Percentiles rank a stretch among this genome's conserved stretches.
phyloP scores from a whole-genome alignment of 1,140 invertebrate species.

The Ericerus pela region DNA sequence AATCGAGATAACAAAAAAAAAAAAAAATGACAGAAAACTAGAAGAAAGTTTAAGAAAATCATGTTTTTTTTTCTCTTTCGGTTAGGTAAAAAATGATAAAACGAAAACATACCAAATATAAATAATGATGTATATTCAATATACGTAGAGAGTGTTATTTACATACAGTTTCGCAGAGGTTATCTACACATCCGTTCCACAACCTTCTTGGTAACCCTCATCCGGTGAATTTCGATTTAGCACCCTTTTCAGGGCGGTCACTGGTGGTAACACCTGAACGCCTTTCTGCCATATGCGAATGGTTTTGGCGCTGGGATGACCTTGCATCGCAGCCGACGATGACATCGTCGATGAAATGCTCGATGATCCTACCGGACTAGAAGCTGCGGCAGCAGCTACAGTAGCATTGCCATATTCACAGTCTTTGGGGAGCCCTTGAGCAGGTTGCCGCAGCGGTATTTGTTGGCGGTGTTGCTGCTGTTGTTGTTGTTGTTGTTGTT shows the following conservation, averaged over 20 bases:
- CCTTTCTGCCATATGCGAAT: slow-evolving; percentile 70
- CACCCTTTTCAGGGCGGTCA: slow-evolving; percentile 60
- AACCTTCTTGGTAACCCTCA: slow-evolving; percentile 80
- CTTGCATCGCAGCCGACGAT: slow-evolving; percentile 28
- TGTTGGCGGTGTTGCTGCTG: slow-evolving; percentile 20
- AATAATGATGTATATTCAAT: background rate
- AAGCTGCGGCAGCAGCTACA: slow-evolving; percentile 24
- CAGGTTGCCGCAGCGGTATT: slow-evolving; percentile 23
- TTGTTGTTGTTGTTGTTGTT: slow-evolving; percentile 31
- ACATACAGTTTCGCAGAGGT: slow-evolving; percentile 9
- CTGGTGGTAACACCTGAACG: slow-evolving; percentile 63
- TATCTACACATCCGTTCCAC: slow-evolving; percentile 76
- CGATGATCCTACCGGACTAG: slow-evolving; percentile 49
- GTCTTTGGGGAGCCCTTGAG: slow-evolving; percentile 20
- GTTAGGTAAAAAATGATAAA: background rate
- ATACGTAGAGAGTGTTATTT: background rate
- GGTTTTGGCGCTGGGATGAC: slow-evolving; percentile 47
- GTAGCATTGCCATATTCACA: background rate
- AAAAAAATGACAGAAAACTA: no score
- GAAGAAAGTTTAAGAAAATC: no score
- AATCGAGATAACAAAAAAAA: background rate
- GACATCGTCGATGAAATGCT: slow-evolving; percentile 45
- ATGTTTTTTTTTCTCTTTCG: background rate
- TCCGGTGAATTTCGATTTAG: slow-evolving; percentile 68
- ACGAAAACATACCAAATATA: background rate